Evolutionary conservation across 2,888 invertebrate genomes (phyloP), one percentile per base, ranked within the genome.

Genomic region (Dichetophora obliterata): DNA sequence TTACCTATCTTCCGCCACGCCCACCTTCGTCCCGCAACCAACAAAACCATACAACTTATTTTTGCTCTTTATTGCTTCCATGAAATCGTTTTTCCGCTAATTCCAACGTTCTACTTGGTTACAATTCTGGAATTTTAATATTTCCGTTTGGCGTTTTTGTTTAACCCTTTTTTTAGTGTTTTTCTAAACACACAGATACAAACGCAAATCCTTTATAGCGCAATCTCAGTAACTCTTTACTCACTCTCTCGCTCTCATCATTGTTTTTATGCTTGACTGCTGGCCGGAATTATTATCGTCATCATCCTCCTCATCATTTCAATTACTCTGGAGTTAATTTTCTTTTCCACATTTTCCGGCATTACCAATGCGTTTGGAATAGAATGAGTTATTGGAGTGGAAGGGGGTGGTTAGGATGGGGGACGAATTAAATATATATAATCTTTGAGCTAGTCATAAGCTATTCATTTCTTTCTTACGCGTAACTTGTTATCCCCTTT

Each of bases 71-170:
- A 59, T 59, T 24, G 24, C 37, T 65, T 22, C 63, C 4, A 27
- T 73, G 48, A 43, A 48, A 63, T 63, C 50, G 70, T 73, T 63
- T 63, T 52, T 31, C 63, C 6, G 16, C 50, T 52, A 52, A 31
- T 73, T 8, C 34, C 31, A 50, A 48, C 24, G 24, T 74, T 74
- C 74, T 37, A 65, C 65, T 66, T 74, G 52, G 66, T 54, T 54
- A 52, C 74, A 65, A 66, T 65, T 37, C n/a, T 34, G 74, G 74
- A 52, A 66, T 74, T 74, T 74, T 74, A 66, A 74, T 74, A 74
- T 66, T 54, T 74, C 74, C 74, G 74, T 74, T 74, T 71, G 37
- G 43, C 22, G 71, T 37, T 71, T 71, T 65, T 65, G 3, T 9
- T 31, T 9, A 31, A 34, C 31, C 19, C 19, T 9, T 24, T 61